A percentile compares a stretch with the other conserved stretches of the same genome.
These are phyloP conservation scores for Eulemur macaco DNA, from an alignment of 2,113 vertebrate species.

Conservation along the genomic window DNA sequence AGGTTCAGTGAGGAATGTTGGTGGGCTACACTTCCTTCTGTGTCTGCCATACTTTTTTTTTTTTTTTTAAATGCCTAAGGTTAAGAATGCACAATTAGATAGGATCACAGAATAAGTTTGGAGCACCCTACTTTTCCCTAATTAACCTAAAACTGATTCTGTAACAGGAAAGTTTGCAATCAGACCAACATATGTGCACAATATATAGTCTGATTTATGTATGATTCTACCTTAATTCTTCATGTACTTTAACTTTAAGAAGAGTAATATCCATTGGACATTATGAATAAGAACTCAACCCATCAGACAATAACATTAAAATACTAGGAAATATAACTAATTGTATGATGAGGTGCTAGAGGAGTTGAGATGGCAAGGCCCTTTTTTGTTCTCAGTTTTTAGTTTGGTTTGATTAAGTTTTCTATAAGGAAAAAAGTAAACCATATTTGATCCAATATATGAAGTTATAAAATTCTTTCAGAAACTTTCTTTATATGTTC, in stretches of 20 bases:
- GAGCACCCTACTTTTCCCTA: neutral
- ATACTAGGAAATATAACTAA: neutral
- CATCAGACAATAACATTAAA: neutral
- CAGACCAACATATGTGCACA: neutral
- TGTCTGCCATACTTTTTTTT: neutral
- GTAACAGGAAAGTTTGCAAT: neutral
- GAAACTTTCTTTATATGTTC: conserved; percentile 42
- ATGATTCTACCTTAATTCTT: neutral
- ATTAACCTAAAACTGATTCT: neutral
- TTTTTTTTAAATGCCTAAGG: neutral
- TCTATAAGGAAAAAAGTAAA: conserved; percentile 1
- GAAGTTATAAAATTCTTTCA: conserved; percentile 56
- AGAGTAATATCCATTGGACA: neutral
- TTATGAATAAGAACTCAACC: neutral
- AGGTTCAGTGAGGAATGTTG: neutral
- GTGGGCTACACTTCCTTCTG: neutral
- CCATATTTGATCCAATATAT: neutral
- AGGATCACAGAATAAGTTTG: neutral
- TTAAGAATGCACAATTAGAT: neutral
- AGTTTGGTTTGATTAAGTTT: neutral
- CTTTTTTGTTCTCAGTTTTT: neutral
- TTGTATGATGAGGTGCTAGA: neutral
- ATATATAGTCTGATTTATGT: neutral
- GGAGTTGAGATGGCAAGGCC: neutral
- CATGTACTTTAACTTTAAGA: neutral